These are phyloP conservation scores for Pterocles burchelli DNA, from an alignment of 2,113 vertebrate species.

Conservation along the genomic window DNA sequence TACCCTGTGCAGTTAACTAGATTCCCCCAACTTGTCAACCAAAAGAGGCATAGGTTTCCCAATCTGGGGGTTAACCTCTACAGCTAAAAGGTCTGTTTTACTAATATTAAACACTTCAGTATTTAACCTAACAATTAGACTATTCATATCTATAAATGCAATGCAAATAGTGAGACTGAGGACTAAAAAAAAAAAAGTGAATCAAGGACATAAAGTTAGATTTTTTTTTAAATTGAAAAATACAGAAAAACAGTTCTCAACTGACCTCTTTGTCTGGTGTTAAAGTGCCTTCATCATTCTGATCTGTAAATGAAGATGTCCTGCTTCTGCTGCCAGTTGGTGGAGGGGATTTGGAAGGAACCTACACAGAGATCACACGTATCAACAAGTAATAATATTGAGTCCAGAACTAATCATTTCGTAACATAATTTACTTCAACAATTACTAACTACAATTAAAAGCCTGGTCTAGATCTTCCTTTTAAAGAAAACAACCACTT, in stretches of 20 bases:
- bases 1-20: not conserved
- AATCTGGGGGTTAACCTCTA: not conserved
- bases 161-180: not conserved
- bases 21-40: not conserved
- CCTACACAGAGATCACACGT: conserved; percentile 52
- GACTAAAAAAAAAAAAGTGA: not conserved
- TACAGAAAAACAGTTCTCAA: not conserved
- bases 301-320: conserved; percentile 73
- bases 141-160: not conserved
- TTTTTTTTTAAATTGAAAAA: not conserved
- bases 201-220: not conserved
- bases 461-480: not conserved
- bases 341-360: conserved; percentile 24
- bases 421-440: not conserved
- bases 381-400: not conserved
- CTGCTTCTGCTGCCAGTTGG: conserved; percentile 56
- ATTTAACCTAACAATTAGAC: not conserved
- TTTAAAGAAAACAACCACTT: not conserved
- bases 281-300: conserved; percentile 76
- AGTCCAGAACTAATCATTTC: not conserved
- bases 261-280: conserved; percentile 89
- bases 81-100: not conserved
- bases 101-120: not conserved
- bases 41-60: not conserved
- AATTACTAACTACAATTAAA: not conserved